Evolutionary conservation across 2,113 vertebrate genomes (phyloP).

Genomic region (Boulengerochromis microlepis): DNA sequence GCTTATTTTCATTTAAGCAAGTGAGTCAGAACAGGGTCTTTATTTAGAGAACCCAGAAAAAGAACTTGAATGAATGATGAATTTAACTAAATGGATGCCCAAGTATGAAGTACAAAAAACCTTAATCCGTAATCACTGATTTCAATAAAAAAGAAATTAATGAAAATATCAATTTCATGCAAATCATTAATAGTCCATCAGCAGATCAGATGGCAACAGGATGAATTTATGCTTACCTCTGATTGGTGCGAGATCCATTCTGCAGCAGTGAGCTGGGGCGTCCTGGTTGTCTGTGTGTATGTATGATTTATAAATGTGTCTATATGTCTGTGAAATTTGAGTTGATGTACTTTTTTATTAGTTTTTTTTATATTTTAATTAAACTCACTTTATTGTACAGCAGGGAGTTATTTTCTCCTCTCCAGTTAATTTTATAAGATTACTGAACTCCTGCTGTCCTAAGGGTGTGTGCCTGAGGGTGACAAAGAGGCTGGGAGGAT

Average conservation of each 20-base stretch:
- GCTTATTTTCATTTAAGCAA: not conserved
- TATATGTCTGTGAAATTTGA: not conserved
- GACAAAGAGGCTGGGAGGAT: conserved; percentile 25
- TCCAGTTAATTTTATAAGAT: not conserved
- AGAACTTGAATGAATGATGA: not conserved
- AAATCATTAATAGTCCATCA: conserved; percentile 16
- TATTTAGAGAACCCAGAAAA: not conserved
- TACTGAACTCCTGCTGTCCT: not conserved
- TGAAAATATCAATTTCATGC: conserved; percentile 18
- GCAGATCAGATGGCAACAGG: conserved; percentile 8
- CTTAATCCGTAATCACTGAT: not conserved
- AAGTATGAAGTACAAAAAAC: not conserved
- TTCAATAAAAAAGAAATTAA: not conserved
- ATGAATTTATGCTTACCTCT: conserved; percentile 64
- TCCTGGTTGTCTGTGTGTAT: not conserved
- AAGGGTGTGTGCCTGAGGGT: not conserved
- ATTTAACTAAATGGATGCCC: rapidly evolving
- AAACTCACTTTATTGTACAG: not conserved
- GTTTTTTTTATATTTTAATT: not conserved
- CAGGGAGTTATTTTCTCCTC: not conserved
- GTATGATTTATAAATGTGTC: not conserved
- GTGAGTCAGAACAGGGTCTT: not conserved
- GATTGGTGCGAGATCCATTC: conserved; percentile 72
- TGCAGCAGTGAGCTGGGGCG: conserved; percentile 3
- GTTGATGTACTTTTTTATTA: not conserved